Conservation (phyloP, 2,113 vertebrate species). For the Tamias sibiricus region DNA sequence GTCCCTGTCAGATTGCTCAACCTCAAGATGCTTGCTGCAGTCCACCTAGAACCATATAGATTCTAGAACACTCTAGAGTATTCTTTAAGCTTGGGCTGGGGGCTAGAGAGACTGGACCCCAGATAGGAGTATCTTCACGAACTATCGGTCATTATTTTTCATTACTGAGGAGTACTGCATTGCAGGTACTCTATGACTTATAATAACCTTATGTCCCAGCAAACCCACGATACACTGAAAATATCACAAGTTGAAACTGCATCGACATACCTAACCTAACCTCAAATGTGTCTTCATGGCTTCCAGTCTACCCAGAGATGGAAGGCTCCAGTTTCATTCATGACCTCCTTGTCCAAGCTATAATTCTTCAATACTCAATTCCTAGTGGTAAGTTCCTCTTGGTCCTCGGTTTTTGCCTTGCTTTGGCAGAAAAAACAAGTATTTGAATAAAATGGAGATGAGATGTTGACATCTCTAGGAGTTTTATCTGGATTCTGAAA, state of each 20-base stretch:
- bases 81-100: neutral
- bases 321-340: neutral
- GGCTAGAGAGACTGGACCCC: neutral
- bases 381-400: neutral
- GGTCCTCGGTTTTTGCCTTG: neutral
- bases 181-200: neutral
- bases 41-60: neutral
- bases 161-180: neutral
- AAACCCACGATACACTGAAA: neutral
- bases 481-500: neutral
- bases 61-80: neutral
- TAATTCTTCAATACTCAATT: neutral
- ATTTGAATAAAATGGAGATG: conserved; percentile 23
- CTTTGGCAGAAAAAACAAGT: conserved; percentile 10
- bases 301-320: neutral
- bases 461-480: neutral
- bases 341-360: neutral
- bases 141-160: neutral
- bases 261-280: neutral
- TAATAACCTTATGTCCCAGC: neutral
- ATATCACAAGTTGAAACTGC: neutral
- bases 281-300: neutral
- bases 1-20: neutral
- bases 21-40: neutral
- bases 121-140: no score